phyloP scores from a whole-genome alignment of 2,113 vertebrate genomes.

The Rutilus rutilus region DNA sequence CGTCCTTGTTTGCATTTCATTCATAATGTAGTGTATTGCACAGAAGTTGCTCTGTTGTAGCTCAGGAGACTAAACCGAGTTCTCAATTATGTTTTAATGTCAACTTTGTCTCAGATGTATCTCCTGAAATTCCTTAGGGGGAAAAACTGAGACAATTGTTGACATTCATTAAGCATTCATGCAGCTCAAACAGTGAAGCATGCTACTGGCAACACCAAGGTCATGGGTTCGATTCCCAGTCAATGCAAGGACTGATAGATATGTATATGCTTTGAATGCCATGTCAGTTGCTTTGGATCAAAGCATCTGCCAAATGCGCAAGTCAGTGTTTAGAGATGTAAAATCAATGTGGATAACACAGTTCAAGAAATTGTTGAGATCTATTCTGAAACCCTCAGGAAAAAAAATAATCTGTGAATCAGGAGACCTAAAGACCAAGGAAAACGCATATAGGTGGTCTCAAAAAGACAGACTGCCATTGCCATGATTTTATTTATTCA shows the following conservation, averaged over 20 bases:
- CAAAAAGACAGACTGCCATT: background rate
- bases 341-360: background rate
- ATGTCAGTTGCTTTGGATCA: background rate
- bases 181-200: background rate
- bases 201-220: background rate
- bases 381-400: background rate
- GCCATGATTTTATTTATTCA: background rate
- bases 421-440: background rate
- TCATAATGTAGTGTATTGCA: background rate
- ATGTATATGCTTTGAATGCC: background rate
- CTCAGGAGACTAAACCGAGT: background rate
- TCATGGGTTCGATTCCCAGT: background rate
- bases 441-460: background rate
- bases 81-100: background rate
- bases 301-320: background rate
- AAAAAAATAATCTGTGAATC: background rate
- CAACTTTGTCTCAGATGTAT: background rate
- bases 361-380: background rate
- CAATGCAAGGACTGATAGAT: background rate
- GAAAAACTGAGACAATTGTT: background rate
- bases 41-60: background rate
- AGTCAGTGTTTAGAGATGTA: background rate
- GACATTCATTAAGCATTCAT: background rate
- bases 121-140: background rate
- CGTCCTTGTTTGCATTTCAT: background rate